Conservation (phyloP, 2,797 vertebrate genomes). For the Allochrocebus solatus region DNA sequence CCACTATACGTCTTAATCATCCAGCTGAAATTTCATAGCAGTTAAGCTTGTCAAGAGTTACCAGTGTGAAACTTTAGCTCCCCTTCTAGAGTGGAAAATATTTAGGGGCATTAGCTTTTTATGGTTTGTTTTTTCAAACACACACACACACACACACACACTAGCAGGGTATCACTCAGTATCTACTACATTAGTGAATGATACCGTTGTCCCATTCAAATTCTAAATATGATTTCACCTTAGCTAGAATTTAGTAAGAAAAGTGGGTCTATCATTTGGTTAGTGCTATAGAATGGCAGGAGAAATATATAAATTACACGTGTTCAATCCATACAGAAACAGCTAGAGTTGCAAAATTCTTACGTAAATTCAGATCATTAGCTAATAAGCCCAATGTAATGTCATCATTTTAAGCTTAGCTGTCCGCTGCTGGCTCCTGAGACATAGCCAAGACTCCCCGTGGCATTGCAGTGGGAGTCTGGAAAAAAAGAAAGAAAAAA, state of each 20-base stretch:
- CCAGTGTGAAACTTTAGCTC: background rate
- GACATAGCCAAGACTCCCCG: background rate
- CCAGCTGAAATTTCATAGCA: background rate
- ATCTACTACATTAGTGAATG: background rate
- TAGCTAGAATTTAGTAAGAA: conserved; percentile 7
- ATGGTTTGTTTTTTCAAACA: background rate
- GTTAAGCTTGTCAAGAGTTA: background rate
- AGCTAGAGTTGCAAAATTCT: background rate
- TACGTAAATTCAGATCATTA: background rate
- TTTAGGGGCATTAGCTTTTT: background rate
- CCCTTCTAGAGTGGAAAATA: background rate
- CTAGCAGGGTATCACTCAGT: background rate
- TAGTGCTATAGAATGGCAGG: background rate
- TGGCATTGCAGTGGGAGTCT: background rate
- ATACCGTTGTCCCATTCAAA: background rate
- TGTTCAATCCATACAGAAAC: background rate
- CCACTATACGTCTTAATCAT: background rate
- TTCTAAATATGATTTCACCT: background rate
- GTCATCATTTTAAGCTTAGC: background rate
- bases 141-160: background rate
- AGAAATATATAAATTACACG: background rate
- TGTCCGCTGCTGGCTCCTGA: conserved; percentile 9
- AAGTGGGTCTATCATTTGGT: background rate
- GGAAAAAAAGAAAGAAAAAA: background rate
- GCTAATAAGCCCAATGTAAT: background rate